Evolutionary conservation across 2,888 invertebrate genomes (phyloP).

Genomic region (Dynastes hyllus): DNA sequence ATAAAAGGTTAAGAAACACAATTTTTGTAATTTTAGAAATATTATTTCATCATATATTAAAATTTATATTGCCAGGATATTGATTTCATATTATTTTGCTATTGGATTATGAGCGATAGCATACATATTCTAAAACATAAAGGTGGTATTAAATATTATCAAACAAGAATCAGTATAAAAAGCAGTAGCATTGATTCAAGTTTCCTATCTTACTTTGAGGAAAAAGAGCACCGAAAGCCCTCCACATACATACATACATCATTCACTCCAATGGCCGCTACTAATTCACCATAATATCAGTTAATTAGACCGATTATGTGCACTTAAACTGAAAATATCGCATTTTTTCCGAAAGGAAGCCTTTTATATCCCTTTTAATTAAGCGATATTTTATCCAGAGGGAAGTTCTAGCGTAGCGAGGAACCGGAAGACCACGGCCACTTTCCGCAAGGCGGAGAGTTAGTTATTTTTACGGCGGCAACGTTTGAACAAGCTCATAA

Average conservation of each 20-base stretch:
- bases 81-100: too few relatives aligned
- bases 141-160: too few relatives aligned
- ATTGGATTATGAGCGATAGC: too few relatives aligned
- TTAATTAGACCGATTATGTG: constrained; percentile 34
- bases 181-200: too few relatives aligned
- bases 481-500: constrained; percentile 19
- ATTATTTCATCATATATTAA: too few relatives aligned
- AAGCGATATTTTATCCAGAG: constrained; percentile 32
- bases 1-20: too few relatives aligned
- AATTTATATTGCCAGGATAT: too few relatives aligned
- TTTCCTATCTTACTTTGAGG: too few relatives aligned
- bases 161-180: too few relatives aligned
- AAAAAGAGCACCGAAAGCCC: too few relatives aligned
- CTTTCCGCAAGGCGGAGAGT: background rate
- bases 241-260: background rate
- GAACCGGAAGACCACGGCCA: background rate
- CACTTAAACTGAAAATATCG: constrained; percentile 18
- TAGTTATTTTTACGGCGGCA: constrained; percentile 2
- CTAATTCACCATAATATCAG: constrained; percentile 22
- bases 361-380: constrained; percentile 43
- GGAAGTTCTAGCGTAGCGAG: background rate
- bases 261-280: background rate
- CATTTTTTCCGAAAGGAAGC: constrained; percentile 13
- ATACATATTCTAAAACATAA: too few relatives aligned
- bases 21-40: too few relatives aligned